Percentiles rank a stretch among this genome's conserved stretches.
These are phyloP conservation scores for Drosophila ogumai DNA, from an alignment of 1,140 invertebrate species.

Conservation along the genomic window DNA sequence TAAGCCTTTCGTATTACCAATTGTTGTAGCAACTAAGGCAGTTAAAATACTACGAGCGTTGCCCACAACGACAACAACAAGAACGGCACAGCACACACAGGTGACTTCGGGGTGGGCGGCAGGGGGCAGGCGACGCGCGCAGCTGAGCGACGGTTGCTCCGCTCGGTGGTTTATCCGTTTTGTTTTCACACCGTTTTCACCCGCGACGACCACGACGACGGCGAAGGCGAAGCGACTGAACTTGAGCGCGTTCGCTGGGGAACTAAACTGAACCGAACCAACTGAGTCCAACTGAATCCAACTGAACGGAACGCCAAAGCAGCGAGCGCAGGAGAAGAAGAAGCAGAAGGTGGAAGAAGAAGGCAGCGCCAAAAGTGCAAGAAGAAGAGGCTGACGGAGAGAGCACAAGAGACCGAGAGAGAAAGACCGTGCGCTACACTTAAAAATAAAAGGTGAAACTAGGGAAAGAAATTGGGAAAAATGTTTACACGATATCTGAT, in stretches of 20 bases:
- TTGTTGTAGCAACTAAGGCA: constrained; percentile 64
- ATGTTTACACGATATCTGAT: too few relatives aligned
- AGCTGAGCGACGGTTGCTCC: constrained; percentile 64
- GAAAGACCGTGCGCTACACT: constrained; percentile 19
- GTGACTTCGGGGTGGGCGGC: constrained; percentile 11
- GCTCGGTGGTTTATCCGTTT: constrained; percentile 14
- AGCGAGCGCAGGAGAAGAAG: constrained; percentile 41
- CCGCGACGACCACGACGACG: constrained; percentile 30
- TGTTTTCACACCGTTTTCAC: constrained; percentile 31
- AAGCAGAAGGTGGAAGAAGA: constrained; percentile 44
- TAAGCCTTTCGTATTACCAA: constrained; percentile 66
- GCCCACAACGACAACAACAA: constrained; percentile 67
- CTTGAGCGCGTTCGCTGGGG: constrained; percentile 62
- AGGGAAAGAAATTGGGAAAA: background rate
- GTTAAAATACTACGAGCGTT: constrained; percentile 65
- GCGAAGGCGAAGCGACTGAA: constrained; percentile 34
- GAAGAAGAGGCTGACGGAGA: constrained; percentile 34
- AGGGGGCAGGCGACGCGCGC: constrained; percentile 66
- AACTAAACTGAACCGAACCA: constrained; percentile 63
- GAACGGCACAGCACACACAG: constrained; percentile 34
- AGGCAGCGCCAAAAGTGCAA: constrained; percentile 20
- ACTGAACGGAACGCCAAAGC: constrained; percentile 51
- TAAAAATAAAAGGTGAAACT: background rate
- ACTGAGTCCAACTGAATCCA: constrained; percentile 35
- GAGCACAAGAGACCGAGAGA: constrained; percentile 10